Evolutionary conservation across 2,888 invertebrate genomes (phyloP).

Genomic region (Aspidiotus rigidus): DNA sequence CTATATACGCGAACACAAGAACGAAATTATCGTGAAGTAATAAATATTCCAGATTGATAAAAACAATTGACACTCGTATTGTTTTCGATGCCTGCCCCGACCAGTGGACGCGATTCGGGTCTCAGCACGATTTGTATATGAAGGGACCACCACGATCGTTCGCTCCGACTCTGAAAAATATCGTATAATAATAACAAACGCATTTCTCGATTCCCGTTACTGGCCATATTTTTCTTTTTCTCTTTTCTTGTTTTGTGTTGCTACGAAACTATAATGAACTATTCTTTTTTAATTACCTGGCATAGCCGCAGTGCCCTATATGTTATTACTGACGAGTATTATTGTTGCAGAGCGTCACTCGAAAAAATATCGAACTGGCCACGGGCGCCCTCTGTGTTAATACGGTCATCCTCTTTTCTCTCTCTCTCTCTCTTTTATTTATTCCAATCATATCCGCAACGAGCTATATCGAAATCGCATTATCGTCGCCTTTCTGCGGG

Average conservation of each 20-base stretch:
- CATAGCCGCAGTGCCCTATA: slow-evolving; percentile 30
- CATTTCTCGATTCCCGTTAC: slow-evolving; percentile 28
- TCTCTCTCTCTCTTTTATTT: neutral
- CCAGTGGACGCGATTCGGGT: slow-evolving; percentile 27
- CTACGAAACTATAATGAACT: slow-evolving; percentile 17
- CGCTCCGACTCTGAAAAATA: slow-evolving; percentile 7
- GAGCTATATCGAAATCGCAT: neutral
- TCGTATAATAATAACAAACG: slow-evolving; percentile 26
- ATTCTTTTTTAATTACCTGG: slow-evolving; percentile 30
- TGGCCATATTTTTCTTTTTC: slow-evolving; percentile 23
- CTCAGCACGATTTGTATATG: slow-evolving; percentile 27
- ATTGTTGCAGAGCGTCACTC: neutral
- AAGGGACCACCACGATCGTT: slow-evolving; percentile 21
- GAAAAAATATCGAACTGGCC: slow-evolving; percentile 19
- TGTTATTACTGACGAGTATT: slow-evolving; percentile 16
- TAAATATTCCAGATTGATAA: slow-evolving; percentile 30
- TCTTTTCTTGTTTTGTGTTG: slow-evolving; percentile 5
- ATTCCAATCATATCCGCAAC: slow-evolving; percentile 1
- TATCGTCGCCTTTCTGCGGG: slow-evolving; percentile 2
- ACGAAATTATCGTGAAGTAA: slow-evolving; percentile 26
- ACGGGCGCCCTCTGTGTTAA: slow-evolving; percentile 21
- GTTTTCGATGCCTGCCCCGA: slow-evolving; percentile 14
- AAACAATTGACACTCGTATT: slow-evolving; percentile 28
- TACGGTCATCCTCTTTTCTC: too few species aligned
- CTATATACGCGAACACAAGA: neutral